Conservation (phyloP, 2,797 vertebrate genomes). For the Acipenser ruthenus region DNA sequence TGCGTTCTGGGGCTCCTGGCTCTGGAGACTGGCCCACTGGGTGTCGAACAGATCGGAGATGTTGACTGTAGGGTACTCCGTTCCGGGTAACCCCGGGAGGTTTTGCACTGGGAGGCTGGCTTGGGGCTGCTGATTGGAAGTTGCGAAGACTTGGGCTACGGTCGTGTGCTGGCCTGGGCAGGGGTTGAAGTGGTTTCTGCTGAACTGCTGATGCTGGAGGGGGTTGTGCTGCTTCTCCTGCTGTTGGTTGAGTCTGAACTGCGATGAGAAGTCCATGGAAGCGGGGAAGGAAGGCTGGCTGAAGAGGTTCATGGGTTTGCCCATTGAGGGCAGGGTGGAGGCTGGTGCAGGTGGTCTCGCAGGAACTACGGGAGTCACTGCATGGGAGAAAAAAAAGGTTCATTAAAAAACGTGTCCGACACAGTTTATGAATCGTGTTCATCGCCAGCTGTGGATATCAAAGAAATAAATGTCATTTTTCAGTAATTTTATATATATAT, state of each 20-base stretch:
- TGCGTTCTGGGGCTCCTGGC: conserved; percentile 1
- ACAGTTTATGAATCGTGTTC: too few relatives aligned
- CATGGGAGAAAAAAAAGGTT: not conserved
- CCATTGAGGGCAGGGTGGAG: not conserved
- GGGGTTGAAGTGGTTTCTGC: not conserved
- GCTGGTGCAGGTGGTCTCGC: not conserved
- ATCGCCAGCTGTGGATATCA: too few relatives aligned
- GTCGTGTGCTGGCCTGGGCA: not conserved
- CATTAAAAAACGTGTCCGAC: not conserved
- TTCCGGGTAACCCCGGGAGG: too few relatives aligned
- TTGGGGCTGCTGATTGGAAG: not conserved
- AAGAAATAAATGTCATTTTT: too few relatives aligned
- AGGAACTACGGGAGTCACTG: not conserved
- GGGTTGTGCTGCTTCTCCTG: conserved; percentile 4
- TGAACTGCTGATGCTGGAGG: not conserved
- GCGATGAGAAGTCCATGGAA: not conserved
- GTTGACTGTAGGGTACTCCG: conserved; percentile 33
- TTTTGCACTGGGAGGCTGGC: too few relatives aligned
- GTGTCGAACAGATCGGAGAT: conserved; percentile 49
- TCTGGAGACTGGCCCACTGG: conserved; percentile 30
- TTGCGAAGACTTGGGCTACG: too few relatives aligned
- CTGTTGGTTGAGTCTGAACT: not conserved
- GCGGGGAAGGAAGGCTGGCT: not conserved
- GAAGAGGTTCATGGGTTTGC: conserved; percentile 8
- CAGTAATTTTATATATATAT: too few relatives aligned